These are phyloP conservation scores for Lagocephalus sceleratus DNA, from an alignment of 2,797 vertebrate genomes.

Conservation along the genomic window DNA sequence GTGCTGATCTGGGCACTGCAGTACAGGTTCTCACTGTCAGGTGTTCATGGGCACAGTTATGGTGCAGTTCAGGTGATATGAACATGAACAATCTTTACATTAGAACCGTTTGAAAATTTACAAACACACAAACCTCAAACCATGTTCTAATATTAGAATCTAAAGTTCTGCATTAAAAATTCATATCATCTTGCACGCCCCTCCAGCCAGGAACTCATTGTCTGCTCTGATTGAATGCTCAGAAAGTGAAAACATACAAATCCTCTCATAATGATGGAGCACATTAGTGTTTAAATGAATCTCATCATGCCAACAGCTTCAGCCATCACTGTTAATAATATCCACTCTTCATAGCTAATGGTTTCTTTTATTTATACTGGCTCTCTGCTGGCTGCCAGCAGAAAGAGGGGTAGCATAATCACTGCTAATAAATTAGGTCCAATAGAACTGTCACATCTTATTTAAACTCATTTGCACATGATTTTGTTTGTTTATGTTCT, in stretches of 20 bases:
- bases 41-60: no score
- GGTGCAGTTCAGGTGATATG: no score
- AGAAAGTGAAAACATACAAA: slow-evolving; percentile 40
- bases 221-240: slow-evolving; percentile 42
- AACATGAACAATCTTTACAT: slow-evolving; percentile 10
- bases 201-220: slow-evolving; percentile 35
- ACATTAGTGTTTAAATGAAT: slow-evolving; percentile 60
- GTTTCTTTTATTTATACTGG: slow-evolving; percentile 72
- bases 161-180: slow-evolving; percentile 42
- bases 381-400: slow-evolving; percentile 58
- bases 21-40: no score
- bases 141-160: slow-evolving; percentile 19
- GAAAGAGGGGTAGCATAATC: slow-evolving; percentile 67
- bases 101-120: slow-evolving; percentile 4
- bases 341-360: slow-evolving; percentile 69
- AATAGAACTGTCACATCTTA: slow-evolving; percentile 77
- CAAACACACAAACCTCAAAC: slow-evolving; percentile 18
- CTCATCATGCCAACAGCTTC: slow-evolving; percentile 63
- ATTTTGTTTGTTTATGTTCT: slow-evolving; percentile 77
- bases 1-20: no score
- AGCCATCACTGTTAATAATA: slow-evolving; percentile 73
- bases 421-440: slow-evolving; percentile 77
- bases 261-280: slow-evolving; percentile 43
- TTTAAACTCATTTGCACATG: slow-evolving; percentile 75
- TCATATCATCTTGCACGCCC: slow-evolving; percentile 23